Base-by-base conservation (phyloP, 2,797 vertebrate genomes). In the Pelodytes ibericus region DNA sequence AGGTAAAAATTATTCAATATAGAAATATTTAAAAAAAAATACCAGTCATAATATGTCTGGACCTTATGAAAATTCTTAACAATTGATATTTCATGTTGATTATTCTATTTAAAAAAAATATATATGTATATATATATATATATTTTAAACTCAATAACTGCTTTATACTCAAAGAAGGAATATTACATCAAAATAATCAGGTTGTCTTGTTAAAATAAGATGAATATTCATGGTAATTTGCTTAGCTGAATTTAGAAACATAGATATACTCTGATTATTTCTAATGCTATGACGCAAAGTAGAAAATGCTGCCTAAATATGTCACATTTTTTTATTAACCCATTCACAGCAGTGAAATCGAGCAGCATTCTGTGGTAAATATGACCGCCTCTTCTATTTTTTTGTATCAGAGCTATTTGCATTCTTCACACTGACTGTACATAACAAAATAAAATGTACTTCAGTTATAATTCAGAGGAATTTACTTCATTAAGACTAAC, bases 101-200 rank as follows among this genome's bases (percentile, higher is more conserved):
- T n/a, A n/a, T n/a, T n/a, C n/a, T n/a, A n/a, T n/a, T n/a, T n/a
- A n/a, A n/a, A n/a, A n/a, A n/a, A n/a, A n/a, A n/a, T n/a, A n/a
- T n/a, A n/a, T n/a, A n/a, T n/a, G n/a, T n/a, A n/a, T n/a, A n/a
- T n/a, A n/a, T n/a, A n/a, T n/a, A n/a, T n/a, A n/a, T n/a, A n/a
- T n/a, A n/a, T n/a, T n/a, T n/a, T n/a, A n/a, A n/a, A n/a, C n/a
- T n/a, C n/a, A n/a, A n/a, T n/a, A n/a, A n/a, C n/a, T n/a, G n/a
- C 33, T 5, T 13, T 36, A 5, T 13, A 36, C 33, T 44, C 15
- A 16, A 11, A 44, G 3, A 44, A 4, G n/a, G 49, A 31, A 60
- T 58, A 31, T 31, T 29, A 30, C 29, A 60, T n/a, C 13, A 31
- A 60, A n/a, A 60, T 29, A 60, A 60, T 60, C 29, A 30, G 56